Evolutionary conservation across 2,797 vertebrate genomes (phyloP).

Genomic region (Glyptemys insculpta): DNA sequence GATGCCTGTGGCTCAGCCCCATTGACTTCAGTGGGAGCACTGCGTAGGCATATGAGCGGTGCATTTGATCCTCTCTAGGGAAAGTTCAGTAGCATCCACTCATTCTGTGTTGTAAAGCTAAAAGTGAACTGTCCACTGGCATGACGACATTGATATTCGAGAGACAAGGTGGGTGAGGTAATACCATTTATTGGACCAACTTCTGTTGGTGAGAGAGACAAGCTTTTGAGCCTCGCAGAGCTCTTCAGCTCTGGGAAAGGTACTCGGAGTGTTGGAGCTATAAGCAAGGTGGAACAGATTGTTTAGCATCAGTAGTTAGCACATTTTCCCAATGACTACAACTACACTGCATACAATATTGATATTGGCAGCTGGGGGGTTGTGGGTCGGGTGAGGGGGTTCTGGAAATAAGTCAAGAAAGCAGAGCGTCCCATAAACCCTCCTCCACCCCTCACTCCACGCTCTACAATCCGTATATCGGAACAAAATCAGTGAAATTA

Average conservation of each 20-base stretch:
- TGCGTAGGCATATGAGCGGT: background rate
- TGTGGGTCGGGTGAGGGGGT: background rate
- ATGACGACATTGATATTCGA: background rate
- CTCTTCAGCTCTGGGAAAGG: background rate
- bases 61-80: background rate
- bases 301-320: background rate
- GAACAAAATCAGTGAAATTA: background rate
- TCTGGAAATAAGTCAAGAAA: background rate
- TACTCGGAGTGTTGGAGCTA: background rate
- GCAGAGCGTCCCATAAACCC: background rate
- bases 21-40: background rate
- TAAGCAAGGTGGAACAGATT: background rate
- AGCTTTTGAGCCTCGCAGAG: background rate
- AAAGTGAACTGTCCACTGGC: background rate
- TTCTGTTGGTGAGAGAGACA: background rate
- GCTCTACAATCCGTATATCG: background rate
- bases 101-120: background rate
- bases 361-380: background rate
- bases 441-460: background rate
- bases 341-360: background rate
- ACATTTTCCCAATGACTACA: background rate
- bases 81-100: fast-evolving
- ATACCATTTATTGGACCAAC: background rate
- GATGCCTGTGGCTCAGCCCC: background rate
- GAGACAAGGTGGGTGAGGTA: background rate